Evolutionary conservation across 2,113 vertebrate species (phyloP).

Genomic region (Cricetomys ansorgei): DNA sequence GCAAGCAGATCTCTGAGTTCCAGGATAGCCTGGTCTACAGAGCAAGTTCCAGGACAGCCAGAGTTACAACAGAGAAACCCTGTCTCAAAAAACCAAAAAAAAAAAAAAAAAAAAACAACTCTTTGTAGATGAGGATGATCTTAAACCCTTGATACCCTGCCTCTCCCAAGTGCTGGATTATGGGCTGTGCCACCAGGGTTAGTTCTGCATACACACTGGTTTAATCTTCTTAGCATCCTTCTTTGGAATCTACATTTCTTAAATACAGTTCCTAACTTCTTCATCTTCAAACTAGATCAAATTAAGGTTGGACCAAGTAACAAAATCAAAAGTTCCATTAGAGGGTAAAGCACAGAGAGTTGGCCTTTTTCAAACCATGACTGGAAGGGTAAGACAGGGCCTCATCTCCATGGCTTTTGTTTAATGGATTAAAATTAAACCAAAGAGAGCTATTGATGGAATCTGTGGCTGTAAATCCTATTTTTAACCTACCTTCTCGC

Average conservation of each 20-base stretch:
- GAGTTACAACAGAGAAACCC: too few relatives aligned
- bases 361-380: slow-evolving; percentile 28
- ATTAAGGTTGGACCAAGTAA: not conserved
- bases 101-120: too few relatives aligned
- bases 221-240: slow-evolving; percentile 37
- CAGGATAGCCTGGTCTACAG: too few relatives aligned
- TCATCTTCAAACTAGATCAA: slow-evolving; percentile 50
- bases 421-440: slow-evolving; percentile 58
- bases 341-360: not conserved
- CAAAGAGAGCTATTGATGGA: slow-evolving; percentile 41
- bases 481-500: slow-evolving; percentile 91
- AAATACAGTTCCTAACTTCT: not conserved
- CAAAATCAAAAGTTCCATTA: slow-evolving; percentile 48
- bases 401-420: slow-evolving; percentile 25
- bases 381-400: not conserved
- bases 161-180: not conserved
- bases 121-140: not conserved
- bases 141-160: not conserved
- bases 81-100: too few relatives aligned
- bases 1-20: too few relatives aligned
- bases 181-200: too few relatives aligned
- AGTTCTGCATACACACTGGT: not conserved
- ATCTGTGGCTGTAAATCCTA: slow-evolving; percentile 21
- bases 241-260: not conserved
- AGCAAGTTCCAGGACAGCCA: too few relatives aligned